A percentile compares a stretch with the other conserved stretches of the same genome.
Conservation (phyloP, 2,113 vertebrate genomes). For the Columba livia region DNA sequence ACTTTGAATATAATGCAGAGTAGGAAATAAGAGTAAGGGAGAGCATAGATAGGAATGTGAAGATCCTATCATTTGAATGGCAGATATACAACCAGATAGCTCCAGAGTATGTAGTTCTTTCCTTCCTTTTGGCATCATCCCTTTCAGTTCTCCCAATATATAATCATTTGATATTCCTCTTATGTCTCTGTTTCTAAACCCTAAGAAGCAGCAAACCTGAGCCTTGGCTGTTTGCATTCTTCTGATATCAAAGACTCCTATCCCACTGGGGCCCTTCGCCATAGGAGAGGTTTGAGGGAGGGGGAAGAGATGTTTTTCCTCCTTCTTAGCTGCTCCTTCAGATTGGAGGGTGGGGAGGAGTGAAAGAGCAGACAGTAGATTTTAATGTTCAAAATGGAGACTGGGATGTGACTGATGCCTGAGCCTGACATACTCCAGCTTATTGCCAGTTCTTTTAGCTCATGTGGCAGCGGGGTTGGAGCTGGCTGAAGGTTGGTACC, state of each 20-base stretch:
- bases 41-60: not conserved
- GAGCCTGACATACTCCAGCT: not conserved
- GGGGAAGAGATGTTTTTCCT: slow-evolving; percentile 40
- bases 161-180: slow-evolving; percentile 50
- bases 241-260: slow-evolving; percentile 46
- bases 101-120: not conserved
- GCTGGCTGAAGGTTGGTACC: not conserved
- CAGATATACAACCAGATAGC: not conserved
- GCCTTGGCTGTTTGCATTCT: slow-evolving; percentile 43
- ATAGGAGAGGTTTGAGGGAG: slow-evolving; percentile 39
- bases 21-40: not conserved
- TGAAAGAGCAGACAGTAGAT: not conserved
- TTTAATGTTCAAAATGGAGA: not conserved
- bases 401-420: not conserved
- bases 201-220: slow-evolving; percentile 42
- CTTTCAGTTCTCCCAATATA: slow-evolving; percentile 21
- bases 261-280: slow-evolving; percentile 19
- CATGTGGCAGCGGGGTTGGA: not conserved
- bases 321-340: not conserved
- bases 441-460: not conserved
- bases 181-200: slow-evolving; percentile 33
- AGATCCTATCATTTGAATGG: not conserved
- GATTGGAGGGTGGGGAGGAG: not conserved
- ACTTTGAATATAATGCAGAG: not conserved
- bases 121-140: slow-evolving; percentile 14